Conservation (phyloP, 2,888 invertebrate genomes). For the Dicranocentrus wangi region DNA sequence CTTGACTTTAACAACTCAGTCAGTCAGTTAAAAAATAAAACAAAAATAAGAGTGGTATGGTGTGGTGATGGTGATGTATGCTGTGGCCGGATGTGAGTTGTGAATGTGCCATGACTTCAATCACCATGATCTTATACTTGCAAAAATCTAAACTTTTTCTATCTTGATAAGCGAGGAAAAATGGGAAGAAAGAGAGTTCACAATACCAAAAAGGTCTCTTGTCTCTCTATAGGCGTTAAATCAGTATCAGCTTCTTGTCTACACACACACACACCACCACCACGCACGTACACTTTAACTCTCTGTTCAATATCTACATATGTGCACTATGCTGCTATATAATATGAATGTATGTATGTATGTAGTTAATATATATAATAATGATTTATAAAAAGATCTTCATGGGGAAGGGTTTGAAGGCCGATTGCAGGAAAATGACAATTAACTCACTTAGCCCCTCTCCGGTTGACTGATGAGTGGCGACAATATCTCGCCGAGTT, state of each 20-base stretch:
- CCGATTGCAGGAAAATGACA: constrained; percentile 66
- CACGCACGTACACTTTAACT: too few species aligned
- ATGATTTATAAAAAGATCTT: constrained; percentile 47
- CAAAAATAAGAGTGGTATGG: neutral
- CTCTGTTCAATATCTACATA: too few species aligned
- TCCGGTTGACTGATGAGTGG: constrained; percentile 59
- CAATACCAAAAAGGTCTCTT: constrained; percentile 3
- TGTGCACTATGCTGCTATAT: too few species aligned
- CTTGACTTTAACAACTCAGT: too few species aligned
- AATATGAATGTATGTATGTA: too few species aligned
- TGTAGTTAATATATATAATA: neutral
- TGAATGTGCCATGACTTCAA: constrained; percentile 13
- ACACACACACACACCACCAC: neutral
- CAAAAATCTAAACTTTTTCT: constrained; percentile 6
- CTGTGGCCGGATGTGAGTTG: constrained; percentile 23
- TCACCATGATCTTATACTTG: constrained; percentile 15
- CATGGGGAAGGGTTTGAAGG: constrained; percentile 69
- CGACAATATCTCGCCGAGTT: constrained; percentile 2
- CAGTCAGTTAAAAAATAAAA: neutral
- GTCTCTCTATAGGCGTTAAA: neutral
- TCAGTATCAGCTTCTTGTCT: neutral
- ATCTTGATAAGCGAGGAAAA: constrained; percentile 26
- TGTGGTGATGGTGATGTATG: too few species aligned
- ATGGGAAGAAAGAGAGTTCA: constrained; percentile 27
- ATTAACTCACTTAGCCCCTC: constrained; percentile 51